Evolutionary conservation across 2,888 invertebrate species (phyloP).

Genomic region (Caenorhabditis sp.): DNA sequence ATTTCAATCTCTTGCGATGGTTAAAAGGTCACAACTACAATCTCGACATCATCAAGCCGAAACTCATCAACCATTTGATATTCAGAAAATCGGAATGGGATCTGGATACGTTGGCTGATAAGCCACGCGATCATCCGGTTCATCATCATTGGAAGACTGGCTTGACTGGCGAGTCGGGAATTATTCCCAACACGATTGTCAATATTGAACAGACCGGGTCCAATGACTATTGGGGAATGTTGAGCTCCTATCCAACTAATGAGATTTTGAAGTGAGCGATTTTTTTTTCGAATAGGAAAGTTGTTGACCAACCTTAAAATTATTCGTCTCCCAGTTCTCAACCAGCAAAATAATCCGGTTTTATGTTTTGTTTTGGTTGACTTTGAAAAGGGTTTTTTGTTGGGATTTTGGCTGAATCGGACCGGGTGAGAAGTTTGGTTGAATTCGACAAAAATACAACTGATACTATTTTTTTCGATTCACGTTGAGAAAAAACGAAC

Average conservation of each 20-base stretch:
- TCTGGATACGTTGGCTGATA: conserved; percentile 49
- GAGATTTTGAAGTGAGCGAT: conserved; percentile 44
- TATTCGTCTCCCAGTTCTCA: too few relatives aligned
- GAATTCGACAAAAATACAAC: too few relatives aligned
- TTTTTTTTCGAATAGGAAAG: too few relatives aligned
- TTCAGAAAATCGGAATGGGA: conserved; percentile 57
- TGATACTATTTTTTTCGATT: too few relatives aligned
- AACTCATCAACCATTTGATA: conserved; percentile 55
- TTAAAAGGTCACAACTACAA: conserved; percentile 59
- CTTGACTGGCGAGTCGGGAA: conserved; percentile 56
- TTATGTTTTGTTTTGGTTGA: too few relatives aligned
- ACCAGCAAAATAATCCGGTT: too few relatives aligned
- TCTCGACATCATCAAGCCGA: conserved; percentile 52
- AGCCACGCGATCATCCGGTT: conserved; percentile 54
- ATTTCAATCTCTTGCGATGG: conserved; percentile 61
- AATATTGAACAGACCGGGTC: conserved; percentile 67
- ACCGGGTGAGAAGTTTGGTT: too few relatives aligned
- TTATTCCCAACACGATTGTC: conserved; percentile 61
- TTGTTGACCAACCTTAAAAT: too few relatives aligned
- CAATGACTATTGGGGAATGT: conserved; percentile 68
- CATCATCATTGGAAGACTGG: conserved; percentile 64
- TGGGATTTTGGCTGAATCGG: too few relatives aligned
- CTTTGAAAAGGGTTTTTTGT: too few relatives aligned
- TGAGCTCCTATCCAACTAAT: conserved; percentile 63
- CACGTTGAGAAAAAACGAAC: too few relatives aligned